Evolutionary conservation across 2,797 vertebrate species (phyloP), one percentile per base, ranked within the genome.

Genomic region (Phalloptychus januarius): DNA sequence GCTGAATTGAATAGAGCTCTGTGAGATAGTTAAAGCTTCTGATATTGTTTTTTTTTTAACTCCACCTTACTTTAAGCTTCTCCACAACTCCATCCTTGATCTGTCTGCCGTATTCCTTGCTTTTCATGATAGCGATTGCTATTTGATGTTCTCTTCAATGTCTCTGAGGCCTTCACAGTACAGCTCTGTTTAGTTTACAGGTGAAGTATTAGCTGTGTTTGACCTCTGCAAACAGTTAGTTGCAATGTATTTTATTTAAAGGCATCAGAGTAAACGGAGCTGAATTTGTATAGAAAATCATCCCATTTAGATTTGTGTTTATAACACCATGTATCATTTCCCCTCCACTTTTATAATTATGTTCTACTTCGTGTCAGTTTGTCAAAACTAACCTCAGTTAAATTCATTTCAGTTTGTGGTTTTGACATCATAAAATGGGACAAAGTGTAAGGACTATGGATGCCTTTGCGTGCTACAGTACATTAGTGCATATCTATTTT

Each of bases 401-500:
- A 42, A 71, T 71, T n/a, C 0, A 44, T 44, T 44, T 13, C 8
- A 38, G 23, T 70, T 28, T 45, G 67, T 71, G n/a, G 15, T 7
- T 45, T 15, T 71, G 13, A 16, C n/a, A 45, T 44, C 42, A 45
- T n/a, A 71, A 71, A 45, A 28, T 45, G 42, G n/a, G 40, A 44
- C 2, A 42, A 69, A 15, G 23, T 42, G 11, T 69, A 25, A 69
- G 23, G 65, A 25, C 13, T 28, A 25, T 45, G 13, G 28, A 71
- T 70, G 15, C 13, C 28, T 70, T 70, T 44, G 25, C 42, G 4
- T 70, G n/a, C 13, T 7, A n/a, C 25, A 42, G 65, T n/a, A 42
- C 23, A 42, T 40, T 38, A 42, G 25, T 2, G n/a, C 15, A 28
- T 71, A 71, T 45, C 25, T 79, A 78, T 86, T 89, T 92, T 71